phyloP scores from a whole-genome alignment of 2,888 invertebrate species.

The Sminthurides aquaticus region DNA sequence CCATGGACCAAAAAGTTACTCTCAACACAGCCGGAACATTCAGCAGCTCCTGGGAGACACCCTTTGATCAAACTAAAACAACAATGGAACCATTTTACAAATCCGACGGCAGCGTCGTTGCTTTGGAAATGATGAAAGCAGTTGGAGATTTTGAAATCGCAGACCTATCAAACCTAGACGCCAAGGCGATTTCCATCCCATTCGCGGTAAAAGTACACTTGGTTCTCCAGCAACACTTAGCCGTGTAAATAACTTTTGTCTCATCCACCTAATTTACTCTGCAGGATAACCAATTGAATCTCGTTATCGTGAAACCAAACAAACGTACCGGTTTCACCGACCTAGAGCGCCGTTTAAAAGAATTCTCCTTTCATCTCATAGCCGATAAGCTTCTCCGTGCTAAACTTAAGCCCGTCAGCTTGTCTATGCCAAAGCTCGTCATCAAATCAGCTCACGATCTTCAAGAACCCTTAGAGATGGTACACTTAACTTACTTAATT shows the following conservation, averaged over 20 bases:
- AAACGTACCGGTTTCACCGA: conserved; percentile 25
- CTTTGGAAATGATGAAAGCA: conserved; percentile 10
- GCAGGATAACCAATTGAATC: conserved; percentile 23
- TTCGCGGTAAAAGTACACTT: conserved; percentile 17
- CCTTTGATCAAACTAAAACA: conserved; percentile 8
- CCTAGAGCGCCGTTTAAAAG: conserved; percentile 31
- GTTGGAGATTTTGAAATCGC: conserved; percentile 9
- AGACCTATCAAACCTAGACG: conserved; percentile 10
- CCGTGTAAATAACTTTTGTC: too few relatives aligned
- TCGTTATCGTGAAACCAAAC: conserved; percentile 33
- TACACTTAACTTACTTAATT: conserved; percentile 48
- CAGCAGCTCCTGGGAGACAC: conserved; percentile 5
- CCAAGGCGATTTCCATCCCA: conserved; percentile 14
- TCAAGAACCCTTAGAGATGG: conserved; percentile 56
- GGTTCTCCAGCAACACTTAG: background rate
- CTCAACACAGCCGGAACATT: conserved; percentile 10
- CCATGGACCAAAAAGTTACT: conserved; percentile 5
- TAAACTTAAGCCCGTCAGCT: conserved; percentile 53
- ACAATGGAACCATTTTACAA: conserved; percentile 6
- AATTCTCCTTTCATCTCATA: conserved; percentile 49
- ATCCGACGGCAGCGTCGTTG: background rate
- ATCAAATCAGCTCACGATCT: conserved; percentile 66
- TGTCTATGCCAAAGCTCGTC: conserved; percentile 70
- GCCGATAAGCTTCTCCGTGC: conserved; percentile 44
- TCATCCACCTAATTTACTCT: too few relatives aligned